These are phyloP conservation scores for Aleadryas rufinucha DNA, from an alignment of 2,113 vertebrate species.

Conservation along the genomic window DNA sequence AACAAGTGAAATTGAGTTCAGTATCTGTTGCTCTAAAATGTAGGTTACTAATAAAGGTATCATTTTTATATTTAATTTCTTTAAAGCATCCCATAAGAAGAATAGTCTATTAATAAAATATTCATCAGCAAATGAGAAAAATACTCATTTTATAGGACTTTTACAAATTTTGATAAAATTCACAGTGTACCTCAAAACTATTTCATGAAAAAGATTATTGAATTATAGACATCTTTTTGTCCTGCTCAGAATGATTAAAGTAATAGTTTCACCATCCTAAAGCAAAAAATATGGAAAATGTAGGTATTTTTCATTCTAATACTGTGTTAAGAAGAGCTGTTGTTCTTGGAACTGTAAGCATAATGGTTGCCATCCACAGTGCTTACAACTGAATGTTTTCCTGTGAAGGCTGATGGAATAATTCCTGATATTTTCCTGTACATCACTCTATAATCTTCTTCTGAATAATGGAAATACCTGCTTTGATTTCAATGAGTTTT, in stretches of 20 bases:
- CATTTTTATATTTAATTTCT: not conserved
- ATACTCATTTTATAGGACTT: not conserved
- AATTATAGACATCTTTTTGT: not conserved
- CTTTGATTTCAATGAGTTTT: constrained; percentile 40
- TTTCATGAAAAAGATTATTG: not conserved
- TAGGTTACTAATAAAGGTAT: not conserved
- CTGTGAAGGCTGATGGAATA: constrained; percentile 26
- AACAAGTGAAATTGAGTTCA: not conserved
- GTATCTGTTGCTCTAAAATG: not conserved
- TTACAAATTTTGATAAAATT: not conserved
- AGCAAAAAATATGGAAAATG: not conserved
- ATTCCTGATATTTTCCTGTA: constrained; percentile 30
- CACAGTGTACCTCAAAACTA: not conserved
- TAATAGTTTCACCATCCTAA: not conserved
- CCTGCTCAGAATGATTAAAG: not conserved
- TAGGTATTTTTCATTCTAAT: not conserved
- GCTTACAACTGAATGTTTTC: not conserved
- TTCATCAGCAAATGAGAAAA: not conserved
- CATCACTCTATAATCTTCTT: constrained; percentile 6
- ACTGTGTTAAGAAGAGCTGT: not conserved
- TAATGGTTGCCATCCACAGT: not conserved
- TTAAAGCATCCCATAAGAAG: not conserved
- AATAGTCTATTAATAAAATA: not conserved
- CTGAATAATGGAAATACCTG: constrained; percentile 2
- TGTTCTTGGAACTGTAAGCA: not conserved